Evolutionary conservation across 1,140 invertebrate genomes (phyloP).

Genomic region (Littorina saxatilis): DNA sequence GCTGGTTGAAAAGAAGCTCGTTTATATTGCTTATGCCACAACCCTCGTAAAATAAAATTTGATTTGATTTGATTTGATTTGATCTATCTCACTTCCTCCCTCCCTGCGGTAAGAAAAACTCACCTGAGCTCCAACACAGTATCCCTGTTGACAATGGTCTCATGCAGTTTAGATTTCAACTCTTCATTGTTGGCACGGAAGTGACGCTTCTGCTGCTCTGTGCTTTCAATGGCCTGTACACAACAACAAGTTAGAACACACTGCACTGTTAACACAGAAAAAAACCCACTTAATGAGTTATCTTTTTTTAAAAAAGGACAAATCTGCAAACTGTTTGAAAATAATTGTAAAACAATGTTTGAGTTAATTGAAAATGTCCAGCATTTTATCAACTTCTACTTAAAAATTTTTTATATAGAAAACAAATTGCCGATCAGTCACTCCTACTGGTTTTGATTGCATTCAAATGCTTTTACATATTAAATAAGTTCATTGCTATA

Average conservation of each 20-base stretch:
- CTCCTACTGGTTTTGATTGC: no score
- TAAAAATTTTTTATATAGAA: no score
- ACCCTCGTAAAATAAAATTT: no score
- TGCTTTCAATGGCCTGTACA: slow-evolving; percentile 60
- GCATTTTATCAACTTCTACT: no score
- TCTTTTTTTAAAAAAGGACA: background rate
- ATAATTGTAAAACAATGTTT: background rate
- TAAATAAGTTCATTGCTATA: no score
- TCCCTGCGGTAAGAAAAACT: background rate
- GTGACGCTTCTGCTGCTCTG: slow-evolving; percentile 65
- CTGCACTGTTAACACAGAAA: background rate
- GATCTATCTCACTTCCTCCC: no score
- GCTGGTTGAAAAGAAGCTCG: no score
- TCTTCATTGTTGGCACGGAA: slow-evolving; percentile 65
- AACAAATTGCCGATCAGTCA: no score
- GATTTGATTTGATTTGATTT: no score
- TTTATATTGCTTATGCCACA: no score
- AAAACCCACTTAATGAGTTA: background rate
- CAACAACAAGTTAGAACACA: background rate
- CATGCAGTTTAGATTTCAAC: slow-evolving; percentile 67
- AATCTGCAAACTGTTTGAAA: background rate
- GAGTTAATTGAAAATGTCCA: background rate
- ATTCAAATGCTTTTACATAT: no score
- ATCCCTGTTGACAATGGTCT: slow-evolving; percentile 66
- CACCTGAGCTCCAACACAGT: slow-evolving; percentile 68